These are phyloP conservation scores for Paradoxurus hermaphroditus DNA, from an alignment of 2,113 vertebrate species.

Conservation along the genomic window DNA sequence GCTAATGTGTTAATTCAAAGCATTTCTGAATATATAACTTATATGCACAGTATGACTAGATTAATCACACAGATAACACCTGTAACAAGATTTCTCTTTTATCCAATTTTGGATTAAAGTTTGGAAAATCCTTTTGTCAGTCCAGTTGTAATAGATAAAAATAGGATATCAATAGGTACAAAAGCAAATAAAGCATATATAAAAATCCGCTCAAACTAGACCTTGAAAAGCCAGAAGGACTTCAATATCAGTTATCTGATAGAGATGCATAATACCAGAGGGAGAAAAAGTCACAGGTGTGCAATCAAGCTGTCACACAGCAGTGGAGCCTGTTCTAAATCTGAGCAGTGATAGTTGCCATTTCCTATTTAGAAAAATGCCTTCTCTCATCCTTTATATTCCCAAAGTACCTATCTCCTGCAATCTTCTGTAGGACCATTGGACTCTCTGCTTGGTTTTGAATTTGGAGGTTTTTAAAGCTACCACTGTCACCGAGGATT, in stretches of 20 bases:
- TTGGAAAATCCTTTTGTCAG: conserved; percentile 32
- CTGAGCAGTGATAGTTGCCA: not conserved
- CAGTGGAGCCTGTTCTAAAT: not conserved
- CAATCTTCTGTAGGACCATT: not conserved
- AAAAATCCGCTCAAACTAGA: conserved; percentile 7
- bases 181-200: not conserved
- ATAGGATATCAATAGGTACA: not conserved
- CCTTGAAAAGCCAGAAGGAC: not conserved
- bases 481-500: not conserved
- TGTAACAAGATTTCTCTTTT: conserved; percentile 53
- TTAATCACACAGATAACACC: conserved; percentile 6
- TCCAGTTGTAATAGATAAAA: conserved; percentile 24
- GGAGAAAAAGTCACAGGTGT: not conserved
- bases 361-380: conserved; percentile 40
- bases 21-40: conserved; percentile 40
- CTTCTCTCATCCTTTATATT: not conserved
- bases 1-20: conserved; percentile 43
- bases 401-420: not conserved
- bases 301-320: not conserved
- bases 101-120: conserved; percentile 26
- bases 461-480: not conserved
- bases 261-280: not conserved
- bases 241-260: not conserved
- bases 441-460: not conserved
- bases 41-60: not conserved